Evolutionary conservation across 2,888 invertebrate genomes (phyloP).

Genomic region (Hedychridium roseum): DNA sequence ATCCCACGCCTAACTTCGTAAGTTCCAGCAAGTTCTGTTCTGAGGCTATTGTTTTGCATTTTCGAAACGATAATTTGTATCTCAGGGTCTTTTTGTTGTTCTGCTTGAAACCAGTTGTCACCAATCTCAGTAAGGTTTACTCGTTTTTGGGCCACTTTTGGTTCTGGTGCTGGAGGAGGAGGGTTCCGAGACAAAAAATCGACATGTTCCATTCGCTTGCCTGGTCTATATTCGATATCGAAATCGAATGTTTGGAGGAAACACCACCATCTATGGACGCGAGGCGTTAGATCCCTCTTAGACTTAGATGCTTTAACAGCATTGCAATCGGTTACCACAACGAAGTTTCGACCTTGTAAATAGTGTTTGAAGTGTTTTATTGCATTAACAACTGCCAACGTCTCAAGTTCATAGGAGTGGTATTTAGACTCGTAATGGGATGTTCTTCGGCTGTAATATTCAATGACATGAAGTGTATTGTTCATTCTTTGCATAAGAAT

Average conservation of each 20-base stretch:
- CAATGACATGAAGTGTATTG: not conserved
- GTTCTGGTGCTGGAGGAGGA: not conserved
- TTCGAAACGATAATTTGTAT: slow-evolving; percentile 12
- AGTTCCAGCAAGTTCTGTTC: slow-evolving; percentile 10
- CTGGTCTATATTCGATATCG: not conserved
- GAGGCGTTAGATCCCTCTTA: slow-evolving; percentile 38
- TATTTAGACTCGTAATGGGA: too few species aligned
- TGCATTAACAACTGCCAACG: slow-evolving; percentile 22
- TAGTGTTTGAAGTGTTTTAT: slow-evolving; percentile 24
- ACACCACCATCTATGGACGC: slow-evolving; percentile 43
- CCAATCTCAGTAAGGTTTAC: slow-evolving; percentile 9
- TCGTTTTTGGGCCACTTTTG: slow-evolving; percentile 1
- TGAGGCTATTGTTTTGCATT: not conserved
- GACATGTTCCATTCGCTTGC: not conserved
- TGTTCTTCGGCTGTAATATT: too few species aligned
- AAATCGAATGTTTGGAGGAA: slow-evolving; percentile 28
- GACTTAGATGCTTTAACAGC: slow-evolving; percentile 32
- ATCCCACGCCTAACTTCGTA: slow-evolving; percentile 19
- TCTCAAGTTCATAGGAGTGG: slow-evolving; percentile 21
- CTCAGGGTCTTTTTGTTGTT: slow-evolving; percentile 23
- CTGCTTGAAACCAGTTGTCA: slow-evolving; percentile 22
- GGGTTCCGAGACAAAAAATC: not conserved
- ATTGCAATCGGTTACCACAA: slow-evolving; percentile 45
- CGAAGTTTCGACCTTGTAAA: slow-evolving; percentile 33
- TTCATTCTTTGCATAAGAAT: slow-evolving; percentile 6